Conservation (phyloP, 1,140 invertebrate species). For the Brachionus koreanus region DNA sequence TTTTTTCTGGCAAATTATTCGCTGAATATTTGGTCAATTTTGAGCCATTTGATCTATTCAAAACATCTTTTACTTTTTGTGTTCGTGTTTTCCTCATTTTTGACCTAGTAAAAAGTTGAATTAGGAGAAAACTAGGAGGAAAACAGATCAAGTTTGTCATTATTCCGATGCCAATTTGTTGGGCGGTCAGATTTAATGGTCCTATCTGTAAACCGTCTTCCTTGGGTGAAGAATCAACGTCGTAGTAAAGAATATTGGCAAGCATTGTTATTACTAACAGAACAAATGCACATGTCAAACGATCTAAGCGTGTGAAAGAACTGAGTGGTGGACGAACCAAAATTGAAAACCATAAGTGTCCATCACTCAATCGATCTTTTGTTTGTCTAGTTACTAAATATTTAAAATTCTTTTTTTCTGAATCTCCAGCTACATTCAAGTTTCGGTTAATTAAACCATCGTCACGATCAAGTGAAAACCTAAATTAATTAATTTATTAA, state of each 20-base stretch:
- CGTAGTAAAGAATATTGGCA: conserved; percentile 22
- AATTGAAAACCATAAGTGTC: conserved; percentile 32
- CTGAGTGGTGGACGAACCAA: neutral
- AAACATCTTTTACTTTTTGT: neutral
- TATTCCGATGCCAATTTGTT: conserved; percentile 40
- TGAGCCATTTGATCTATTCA: neutral
- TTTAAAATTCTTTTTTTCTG: neutral
- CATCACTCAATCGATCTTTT: conserved; percentile 13
- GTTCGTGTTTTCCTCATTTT: neutral
- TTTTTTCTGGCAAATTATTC: neutral
- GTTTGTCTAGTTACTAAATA: neutral
- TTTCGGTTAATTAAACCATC: conserved; percentile 59
- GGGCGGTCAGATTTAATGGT: neutral
- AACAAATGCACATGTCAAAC: conserved; percentile 16
- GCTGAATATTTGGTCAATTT: neutral
- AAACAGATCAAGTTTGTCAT: conserved; percentile 23
- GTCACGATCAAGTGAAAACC: conserved; percentile 57
- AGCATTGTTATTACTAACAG: conserved; percentile 1
- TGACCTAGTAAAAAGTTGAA: conserved; percentile 33
- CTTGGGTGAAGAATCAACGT: neutral
- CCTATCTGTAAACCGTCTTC: neutral
- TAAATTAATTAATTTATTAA: neutral
- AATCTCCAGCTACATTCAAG: conserved; percentile 45
- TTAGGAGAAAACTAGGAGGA: neutral
- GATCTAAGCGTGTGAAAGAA: neutral